Conservation (phyloP, 2,113 vertebrate species). For the Morone chrysops region DNA sequence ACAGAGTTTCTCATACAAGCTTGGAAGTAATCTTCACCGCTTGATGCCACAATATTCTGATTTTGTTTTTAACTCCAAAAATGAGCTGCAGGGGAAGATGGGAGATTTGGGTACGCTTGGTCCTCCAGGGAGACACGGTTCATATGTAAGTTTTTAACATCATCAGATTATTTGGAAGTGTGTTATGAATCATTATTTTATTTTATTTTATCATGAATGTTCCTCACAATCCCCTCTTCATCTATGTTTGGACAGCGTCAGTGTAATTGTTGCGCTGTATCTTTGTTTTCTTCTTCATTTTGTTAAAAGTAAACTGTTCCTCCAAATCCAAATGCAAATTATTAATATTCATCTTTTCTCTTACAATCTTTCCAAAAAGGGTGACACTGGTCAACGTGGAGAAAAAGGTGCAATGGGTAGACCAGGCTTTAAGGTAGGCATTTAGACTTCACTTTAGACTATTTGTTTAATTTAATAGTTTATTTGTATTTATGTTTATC, state of each 20-base stretch:
- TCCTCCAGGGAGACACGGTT: conserved; percentile 80
- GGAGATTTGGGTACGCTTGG: conserved; percentile 79
- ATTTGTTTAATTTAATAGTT: not conserved
- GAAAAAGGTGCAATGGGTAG: conserved; percentile 76
- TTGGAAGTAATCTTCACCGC: too few relatives aligned
- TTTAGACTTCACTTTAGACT: not conserved
- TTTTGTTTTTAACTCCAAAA: not conserved
- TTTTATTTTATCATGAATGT: not conserved
- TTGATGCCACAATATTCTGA: too few relatives aligned
- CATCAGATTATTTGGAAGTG: not conserved
- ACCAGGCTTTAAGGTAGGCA: conserved; percentile 80
- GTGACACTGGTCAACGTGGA: conserved; percentile 79
- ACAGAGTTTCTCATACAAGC: too few relatives aligned
- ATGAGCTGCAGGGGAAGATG: conserved; percentile 76
- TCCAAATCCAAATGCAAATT: too few relatives aligned
- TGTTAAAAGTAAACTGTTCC: not conserved
- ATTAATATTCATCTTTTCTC: not conserved
- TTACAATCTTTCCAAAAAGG: conserved; percentile 69
- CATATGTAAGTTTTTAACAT: conserved; percentile 77
- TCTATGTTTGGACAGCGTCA: too few relatives aligned
- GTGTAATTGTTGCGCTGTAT: not conserved
- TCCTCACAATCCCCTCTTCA: not conserved
- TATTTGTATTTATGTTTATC: not conserved
- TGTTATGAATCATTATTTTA: not conserved
- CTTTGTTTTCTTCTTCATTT: not conserved